Conservation (phyloP, 1,140 invertebrate genomes). For the Hyles euphorbiae region DNA sequence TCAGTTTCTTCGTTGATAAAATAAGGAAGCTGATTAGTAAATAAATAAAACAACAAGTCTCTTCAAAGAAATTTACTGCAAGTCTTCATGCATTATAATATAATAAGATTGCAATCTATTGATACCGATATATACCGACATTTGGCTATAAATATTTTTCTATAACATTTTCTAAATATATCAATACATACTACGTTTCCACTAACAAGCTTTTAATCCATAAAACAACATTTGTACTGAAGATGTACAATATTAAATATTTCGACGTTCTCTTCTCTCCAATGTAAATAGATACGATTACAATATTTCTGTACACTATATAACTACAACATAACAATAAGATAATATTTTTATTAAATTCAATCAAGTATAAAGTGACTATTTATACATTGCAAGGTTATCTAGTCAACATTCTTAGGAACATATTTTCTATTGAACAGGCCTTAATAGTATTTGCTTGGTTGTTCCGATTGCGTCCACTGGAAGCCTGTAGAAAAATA, state of each 20-base stretch:
- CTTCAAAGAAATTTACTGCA: conserved; percentile 26
- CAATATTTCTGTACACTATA: neutral
- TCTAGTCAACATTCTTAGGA: neutral
- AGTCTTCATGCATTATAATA: conserved; percentile 12
- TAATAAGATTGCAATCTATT: neutral
- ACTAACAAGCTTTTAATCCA: no score
- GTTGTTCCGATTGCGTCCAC: conserved; percentile 31
- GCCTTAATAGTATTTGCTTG: conserved; percentile 36
- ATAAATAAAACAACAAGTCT: conserved; percentile 22
- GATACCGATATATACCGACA: no score
- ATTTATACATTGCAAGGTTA: neutral
- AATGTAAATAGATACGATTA: no score
- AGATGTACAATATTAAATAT: no score
- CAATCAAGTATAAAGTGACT: no score
- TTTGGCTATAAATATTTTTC: no score
- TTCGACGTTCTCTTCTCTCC: no score
- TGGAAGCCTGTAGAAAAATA: conserved; percentile 39
- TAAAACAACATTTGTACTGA: no score
- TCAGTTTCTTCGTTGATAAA: neutral
- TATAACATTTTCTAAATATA: no score
- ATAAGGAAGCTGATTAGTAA: neutral
- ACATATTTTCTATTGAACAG: conserved; percentile 2
- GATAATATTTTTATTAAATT: neutral
- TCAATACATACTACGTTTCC: no score
- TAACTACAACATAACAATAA: neutral